Evolutionary conservation across 1,140 invertebrate genomes (phyloP).

Genomic region (Nasonia longicornis): DNA sequence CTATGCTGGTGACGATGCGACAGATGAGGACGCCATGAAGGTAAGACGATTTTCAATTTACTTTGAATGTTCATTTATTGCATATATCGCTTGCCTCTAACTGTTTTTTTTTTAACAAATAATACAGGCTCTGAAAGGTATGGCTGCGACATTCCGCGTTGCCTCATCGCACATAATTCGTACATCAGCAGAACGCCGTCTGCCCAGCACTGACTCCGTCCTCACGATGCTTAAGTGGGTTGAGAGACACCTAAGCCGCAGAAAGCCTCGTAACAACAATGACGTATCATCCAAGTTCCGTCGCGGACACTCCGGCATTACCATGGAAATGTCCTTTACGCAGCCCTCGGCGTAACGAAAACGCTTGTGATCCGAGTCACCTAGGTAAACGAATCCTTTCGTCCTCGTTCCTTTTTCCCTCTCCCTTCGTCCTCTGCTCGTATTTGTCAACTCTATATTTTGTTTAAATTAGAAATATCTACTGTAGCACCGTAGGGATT

Average conservation of each 20-base stretch:
- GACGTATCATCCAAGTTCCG: slow-evolving; percentile 72
- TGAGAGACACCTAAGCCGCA: slow-evolving; percentile 82
- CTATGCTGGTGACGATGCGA: slow-evolving; percentile 90
- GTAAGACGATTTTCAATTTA: slow-evolving; percentile 63
- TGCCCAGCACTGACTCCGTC: slow-evolving; percentile 89
- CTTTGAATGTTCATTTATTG: not conserved
- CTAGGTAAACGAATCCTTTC: not conserved
- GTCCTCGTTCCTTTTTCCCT: not conserved
- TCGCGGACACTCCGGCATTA: slow-evolving; percentile 73
- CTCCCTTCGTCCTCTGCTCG: not conserved
- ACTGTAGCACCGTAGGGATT: not conserved
- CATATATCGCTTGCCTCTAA: not conserved
- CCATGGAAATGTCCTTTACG: slow-evolving; percentile 79
- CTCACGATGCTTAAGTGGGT: slow-evolving; percentile 92
- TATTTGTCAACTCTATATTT: slow-evolving; percentile 4
- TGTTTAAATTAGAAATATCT: slow-evolving; percentile 16
- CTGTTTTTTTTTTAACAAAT: not conserved
- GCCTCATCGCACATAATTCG: slow-evolving; percentile 86
- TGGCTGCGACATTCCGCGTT: slow-evolving; percentile 91
- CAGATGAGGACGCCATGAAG: slow-evolving; percentile 92
- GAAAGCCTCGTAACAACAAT: slow-evolving; percentile 74
- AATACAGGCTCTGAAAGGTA: slow-evolving; percentile 83
- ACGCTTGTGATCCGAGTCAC: not conserved
- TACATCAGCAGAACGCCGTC: slow-evolving; percentile 85
- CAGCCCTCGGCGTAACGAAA: slow-evolving; percentile 45